Evolutionary conservation across 2,797 vertebrate species (phyloP).

Genomic region (Acridotheres tristis): DNA sequence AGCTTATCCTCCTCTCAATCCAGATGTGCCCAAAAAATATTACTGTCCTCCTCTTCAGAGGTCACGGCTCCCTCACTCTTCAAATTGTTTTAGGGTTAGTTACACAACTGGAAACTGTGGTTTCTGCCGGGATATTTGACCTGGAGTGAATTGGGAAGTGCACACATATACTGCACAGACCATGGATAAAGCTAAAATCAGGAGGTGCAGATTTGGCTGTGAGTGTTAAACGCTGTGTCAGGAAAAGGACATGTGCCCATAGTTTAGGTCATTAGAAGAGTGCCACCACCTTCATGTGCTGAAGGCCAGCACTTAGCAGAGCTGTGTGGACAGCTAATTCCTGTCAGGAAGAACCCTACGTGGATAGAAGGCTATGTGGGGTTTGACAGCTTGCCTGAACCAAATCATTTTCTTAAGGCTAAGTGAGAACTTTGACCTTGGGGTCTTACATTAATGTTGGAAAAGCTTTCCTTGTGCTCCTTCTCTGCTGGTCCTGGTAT

Average conservation of each 20-base stretch:
- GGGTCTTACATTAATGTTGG: not conserved
- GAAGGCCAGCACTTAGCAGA: not conserved
- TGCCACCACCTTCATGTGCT: not conserved
- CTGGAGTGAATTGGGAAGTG: not conserved
- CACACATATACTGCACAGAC: not conserved
- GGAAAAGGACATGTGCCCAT: not conserved
- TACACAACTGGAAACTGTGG: not conserved
- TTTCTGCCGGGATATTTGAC: not conserved
- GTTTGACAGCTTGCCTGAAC: not conserved
- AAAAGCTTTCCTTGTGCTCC: not conserved
- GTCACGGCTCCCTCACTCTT: not conserved
- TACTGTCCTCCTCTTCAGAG: not conserved
- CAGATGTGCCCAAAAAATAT: not conserved
- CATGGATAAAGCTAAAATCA: not conserved
- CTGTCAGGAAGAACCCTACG: not conserved
- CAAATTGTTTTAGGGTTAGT: not conserved
- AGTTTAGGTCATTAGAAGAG: not conserved
- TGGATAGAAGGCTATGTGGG: not conserved
- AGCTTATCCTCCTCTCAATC: not conserved
- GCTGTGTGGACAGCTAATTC: not conserved
- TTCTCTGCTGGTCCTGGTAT: not conserved
- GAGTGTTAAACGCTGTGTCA: not conserved
- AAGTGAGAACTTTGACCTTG: not conserved
- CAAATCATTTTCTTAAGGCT: not conserved
- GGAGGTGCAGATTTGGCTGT: not conserved